Evolutionary conservation across 2,888 invertebrate genomes (phyloP), one percentile per base, ranked within the genome.

Genomic region (Mesochorus sp.): DNA sequence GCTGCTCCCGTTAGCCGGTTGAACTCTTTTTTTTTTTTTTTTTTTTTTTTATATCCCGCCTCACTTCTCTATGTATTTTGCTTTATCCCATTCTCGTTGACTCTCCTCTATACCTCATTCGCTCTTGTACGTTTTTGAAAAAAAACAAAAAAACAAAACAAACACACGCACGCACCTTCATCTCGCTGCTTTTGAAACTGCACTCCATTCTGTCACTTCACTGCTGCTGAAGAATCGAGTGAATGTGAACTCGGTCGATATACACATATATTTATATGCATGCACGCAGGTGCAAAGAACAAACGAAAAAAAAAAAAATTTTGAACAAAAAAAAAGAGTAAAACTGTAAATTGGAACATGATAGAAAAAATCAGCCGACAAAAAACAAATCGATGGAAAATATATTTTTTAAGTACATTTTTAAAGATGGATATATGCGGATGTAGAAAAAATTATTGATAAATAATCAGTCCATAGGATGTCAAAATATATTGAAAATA

Each of bases 51-150:
- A 0, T 26, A 5, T 12, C 34, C 37, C 37, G 8, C 12, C 42
- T 19, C 26, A 8, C 0, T 3, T 51, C 37, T 4, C 19, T 51
- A 17, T 26, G 14, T 8, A 28, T 2, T 6, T 2, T 37, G 37
- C n/a, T 37, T 21, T 51, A 39, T 37, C 44, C 47, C 17, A 17
- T 67, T 19, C 76, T 44, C 12, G 31, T 49, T 21, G 12, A 26
- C 31, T 19, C 47, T 53, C 34, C 28, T n/a, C n/a, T n/a, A n/a
- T 14, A 31, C 21, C 37, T 64, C 49, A 10, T 59, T 72, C 59
- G 24, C 62, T 66, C 68, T 57, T 51, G 31, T 76, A 74, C 74
- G 73, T 80, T 68, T 75, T 49, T 21, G 51, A 39, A 44, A 61
- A 62, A 47, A 68, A 53, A 39, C 68, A 70, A 31, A 53, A 1